Percentiles rank a stretch among this genome's conserved stretches.
phyloP scores from a whole-genome alignment of 2,888 invertebrate genomes.

The Tiliacea aurago region DNA sequence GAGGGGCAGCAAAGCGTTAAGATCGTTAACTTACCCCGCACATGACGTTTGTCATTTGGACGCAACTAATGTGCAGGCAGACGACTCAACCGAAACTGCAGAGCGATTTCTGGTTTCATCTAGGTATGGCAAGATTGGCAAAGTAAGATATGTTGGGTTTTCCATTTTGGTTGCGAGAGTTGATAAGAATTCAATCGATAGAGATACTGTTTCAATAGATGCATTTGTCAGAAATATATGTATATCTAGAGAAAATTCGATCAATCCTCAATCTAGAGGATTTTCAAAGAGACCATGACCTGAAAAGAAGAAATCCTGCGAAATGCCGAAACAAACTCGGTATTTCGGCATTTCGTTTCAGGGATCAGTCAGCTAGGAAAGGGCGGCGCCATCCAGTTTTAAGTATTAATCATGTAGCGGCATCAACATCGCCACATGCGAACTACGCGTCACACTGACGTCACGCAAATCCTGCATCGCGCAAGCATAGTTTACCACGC shows the following conservation, averaged over 20 bases:
- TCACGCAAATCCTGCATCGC: too few relatives aligned
- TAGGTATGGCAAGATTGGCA: neutral
- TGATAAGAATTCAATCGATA: neutral
- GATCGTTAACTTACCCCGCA: constrained; percentile 85
- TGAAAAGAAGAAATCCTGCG: too few relatives aligned
- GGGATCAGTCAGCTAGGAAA: too few relatives aligned
- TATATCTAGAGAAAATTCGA: neutral
- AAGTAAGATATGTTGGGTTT: neutral
- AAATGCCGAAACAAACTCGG: too few relatives aligned
- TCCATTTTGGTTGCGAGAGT: neutral
- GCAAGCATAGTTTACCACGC: too few relatives aligned
- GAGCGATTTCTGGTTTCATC: constrained; percentile 50
- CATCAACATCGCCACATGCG: too few relatives aligned
- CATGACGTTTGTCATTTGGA: constrained; percentile 83
- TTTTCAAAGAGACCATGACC: too few relatives aligned
- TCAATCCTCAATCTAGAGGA: too few relatives aligned
- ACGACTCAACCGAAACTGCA: constrained; percentile 68
- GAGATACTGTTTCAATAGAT: neutral
- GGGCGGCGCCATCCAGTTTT: too few relatives aligned
- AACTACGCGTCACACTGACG: too few relatives aligned
- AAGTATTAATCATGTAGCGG: too few relatives aligned
- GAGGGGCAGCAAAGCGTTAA: constrained; percentile 89
- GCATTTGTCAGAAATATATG: neutral
- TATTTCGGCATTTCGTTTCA: too few relatives aligned
- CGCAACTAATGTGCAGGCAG: constrained; percentile 73